These are phyloP conservation scores for Drepanosiphum platanoidis DNA, from an alignment of 2,888 invertebrate species.

Conservation along the genomic window DNA sequence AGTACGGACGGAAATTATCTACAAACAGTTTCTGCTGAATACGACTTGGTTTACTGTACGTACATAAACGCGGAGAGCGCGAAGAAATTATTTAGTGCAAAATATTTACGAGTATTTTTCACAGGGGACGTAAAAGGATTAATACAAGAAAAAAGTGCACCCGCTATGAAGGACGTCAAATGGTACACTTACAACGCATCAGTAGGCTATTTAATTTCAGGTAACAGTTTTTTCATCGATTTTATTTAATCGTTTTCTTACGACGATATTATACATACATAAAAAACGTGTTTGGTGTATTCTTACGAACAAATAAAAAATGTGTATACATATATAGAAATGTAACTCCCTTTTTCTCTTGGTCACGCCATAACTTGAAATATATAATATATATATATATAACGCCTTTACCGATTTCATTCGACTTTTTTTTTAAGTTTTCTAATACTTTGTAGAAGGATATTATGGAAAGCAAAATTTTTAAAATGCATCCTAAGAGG, in stretches of 20 bases:
- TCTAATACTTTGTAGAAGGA: no score
- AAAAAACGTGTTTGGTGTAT: no score
- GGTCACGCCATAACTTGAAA: no score
- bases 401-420: no score
- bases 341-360: no score
- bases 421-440: no score
- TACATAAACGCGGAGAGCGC: background rate
- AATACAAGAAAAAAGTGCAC: slow-evolving; percentile 86
- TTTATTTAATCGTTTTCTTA: background rate
- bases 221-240: slow-evolving; percentile 68
- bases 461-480: no score
- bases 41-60: slow-evolving; percentile 87
- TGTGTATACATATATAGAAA: no score
- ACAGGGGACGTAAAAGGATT: slow-evolving; percentile 92
- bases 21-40: slow-evolving; percentile 90
- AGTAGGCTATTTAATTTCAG: slow-evolving; percentile 86
- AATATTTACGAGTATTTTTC: slow-evolving; percentile 65
- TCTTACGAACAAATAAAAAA: no score
- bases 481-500: no score
- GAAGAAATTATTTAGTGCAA: background rate
- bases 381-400: no score
- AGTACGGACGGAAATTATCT: slow-evolving; percentile 87
- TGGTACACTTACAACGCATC: slow-evolving; percentile 90
- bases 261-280: no score
- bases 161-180: slow-evolving; percentile 90